Conservation (phyloP, 1,140 invertebrate genomes). For the Stenopsyche tienmushanensis region DNA sequence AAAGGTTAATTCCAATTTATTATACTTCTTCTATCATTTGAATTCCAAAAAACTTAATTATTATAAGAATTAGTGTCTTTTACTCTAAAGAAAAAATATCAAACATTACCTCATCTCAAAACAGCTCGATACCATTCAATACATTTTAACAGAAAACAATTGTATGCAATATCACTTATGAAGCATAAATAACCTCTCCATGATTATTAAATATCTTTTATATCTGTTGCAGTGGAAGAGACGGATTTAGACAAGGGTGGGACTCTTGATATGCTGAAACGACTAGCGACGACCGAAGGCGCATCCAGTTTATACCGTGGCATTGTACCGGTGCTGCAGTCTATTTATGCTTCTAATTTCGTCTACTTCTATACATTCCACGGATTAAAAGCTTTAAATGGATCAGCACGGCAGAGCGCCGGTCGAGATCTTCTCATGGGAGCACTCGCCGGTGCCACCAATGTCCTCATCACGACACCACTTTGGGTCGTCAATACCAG, state of each 20-base stretch:
- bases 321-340: slow-evolving; percentile 77
- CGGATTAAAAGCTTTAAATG: slow-evolving; percentile 67
- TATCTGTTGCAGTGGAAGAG: slow-evolving; percentile 65
- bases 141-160: too few relatives aligned
- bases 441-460: slow-evolving; percentile 76
- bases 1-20: too few relatives aligned
- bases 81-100: too few relatives aligned
- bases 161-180: too few relatives aligned
- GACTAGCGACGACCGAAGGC: slow-evolving; percentile 70
- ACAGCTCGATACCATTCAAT: too few relatives aligned
- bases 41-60: too few relatives aligned
- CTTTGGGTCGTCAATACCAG: slow-evolving; percentile 90
- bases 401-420: slow-evolving; percentile 57
- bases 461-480: slow-evolving; percentile 83
- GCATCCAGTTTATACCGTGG: slow-evolving; percentile 75
- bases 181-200: too few relatives aligned
- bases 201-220: slow-evolving; percentile 14
- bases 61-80: too few relatives aligned
- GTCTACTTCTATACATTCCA: slow-evolving; percentile 93
- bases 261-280: slow-evolving; percentile 59
- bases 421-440: slow-evolving; percentile 76
- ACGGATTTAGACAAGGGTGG: slow-evolving; percentile 22
- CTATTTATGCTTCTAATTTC: slow-evolving; percentile 85
- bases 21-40: too few relatives aligned
- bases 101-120: too few relatives aligned